Evolutionary conservation across 2,797 vertebrate genomes (phyloP).

Genomic region (Phalanger gymnotis): DNA sequence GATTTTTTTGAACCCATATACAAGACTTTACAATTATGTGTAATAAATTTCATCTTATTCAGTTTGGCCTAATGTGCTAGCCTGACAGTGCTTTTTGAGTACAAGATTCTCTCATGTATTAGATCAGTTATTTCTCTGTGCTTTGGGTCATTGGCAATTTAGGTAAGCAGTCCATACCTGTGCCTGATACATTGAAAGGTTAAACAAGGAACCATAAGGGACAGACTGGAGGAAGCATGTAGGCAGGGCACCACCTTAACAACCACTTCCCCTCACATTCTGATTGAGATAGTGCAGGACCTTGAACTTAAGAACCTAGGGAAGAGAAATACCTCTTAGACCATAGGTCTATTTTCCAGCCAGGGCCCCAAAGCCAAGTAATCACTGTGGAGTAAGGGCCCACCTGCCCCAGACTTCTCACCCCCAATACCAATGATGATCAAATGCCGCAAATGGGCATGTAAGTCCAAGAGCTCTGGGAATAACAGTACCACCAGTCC

Average conservation of each 20-base stretch:
- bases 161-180: not conserved
- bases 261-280: not conserved
- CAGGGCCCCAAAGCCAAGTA: too few relatives aligned
- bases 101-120: not conserved
- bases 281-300: not conserved
- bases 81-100: not conserved
- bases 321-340: too few relatives aligned
- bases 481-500: not conserved
- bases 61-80: not conserved
- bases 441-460: not conserved
- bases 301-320: not conserved
- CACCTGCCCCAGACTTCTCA: too few relatives aligned
- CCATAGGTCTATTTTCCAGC: too few relatives aligned
- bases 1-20: not conserved
- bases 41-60: not conserved
- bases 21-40: not conserved
- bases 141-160: not conserved
- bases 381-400: too few relatives aligned
- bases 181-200: not conserved
- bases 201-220: not conserved
- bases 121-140: not conserved
- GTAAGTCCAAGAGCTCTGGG: not conserved
- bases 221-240: not conserved
- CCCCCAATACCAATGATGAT: not conserved
- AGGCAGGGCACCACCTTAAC: not conserved